These are phyloP conservation scores for Pogonocherus hispidulus DNA, from an alignment of 2,888 invertebrate genomes.

Conservation along the genomic window DNA sequence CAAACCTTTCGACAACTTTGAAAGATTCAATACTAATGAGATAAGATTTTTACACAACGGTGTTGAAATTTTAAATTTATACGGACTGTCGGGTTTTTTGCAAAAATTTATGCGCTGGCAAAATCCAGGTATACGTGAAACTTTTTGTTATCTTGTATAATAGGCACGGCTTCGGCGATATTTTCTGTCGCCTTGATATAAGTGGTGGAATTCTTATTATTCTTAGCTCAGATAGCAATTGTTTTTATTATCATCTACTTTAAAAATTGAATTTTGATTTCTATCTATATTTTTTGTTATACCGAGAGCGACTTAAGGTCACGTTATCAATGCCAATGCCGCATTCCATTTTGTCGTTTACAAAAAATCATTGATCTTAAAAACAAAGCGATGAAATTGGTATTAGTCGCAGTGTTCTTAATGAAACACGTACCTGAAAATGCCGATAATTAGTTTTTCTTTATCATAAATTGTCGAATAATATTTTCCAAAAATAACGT, in stretches of 20 bases:
- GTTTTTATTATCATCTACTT: neutral
- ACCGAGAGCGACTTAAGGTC: no score
- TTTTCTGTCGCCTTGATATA: neutral
- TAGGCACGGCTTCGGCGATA: neutral
- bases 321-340: no score
- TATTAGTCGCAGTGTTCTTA: no score
- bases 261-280: neutral
- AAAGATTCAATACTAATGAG: conserved; percentile 58
- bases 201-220: neutral
- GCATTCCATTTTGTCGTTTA: no score
- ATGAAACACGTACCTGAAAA: no score
- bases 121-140: conserved; percentile 43
- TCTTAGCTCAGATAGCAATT: neutral
- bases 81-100: conserved; percentile 34
- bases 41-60: conserved; percentile 48
- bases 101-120: conserved; percentile 33
- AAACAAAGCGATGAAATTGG: no score
- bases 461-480: no score
- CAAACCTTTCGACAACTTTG: conserved; percentile 51
- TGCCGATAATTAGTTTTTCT: no score
- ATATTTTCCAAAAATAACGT: no score
- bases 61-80: conserved; percentile 49
- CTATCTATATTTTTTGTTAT: no score
- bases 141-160: conserved; percentile 30
- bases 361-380: no score